phyloP scores from a whole-genome alignment of 2,888 invertebrate genomes.

The Himalopsyche kuldschensis region DNA sequence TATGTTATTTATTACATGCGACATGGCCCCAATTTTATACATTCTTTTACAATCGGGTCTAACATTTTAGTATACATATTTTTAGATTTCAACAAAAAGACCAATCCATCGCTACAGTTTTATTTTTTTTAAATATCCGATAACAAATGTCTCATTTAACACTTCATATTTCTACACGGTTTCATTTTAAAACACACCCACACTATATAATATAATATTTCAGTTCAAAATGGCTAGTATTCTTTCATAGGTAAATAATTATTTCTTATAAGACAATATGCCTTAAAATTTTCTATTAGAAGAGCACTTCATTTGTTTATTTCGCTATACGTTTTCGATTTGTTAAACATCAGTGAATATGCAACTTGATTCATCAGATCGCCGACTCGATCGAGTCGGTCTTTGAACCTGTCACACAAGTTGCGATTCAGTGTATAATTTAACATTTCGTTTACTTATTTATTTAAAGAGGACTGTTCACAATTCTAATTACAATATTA shows the following conservation, averaged over 20 bases:
- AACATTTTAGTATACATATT: slow-evolving; percentile 15
- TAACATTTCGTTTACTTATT: not conserved
- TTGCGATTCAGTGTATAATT: not conserved
- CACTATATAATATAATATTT: slow-evolving; percentile 1
- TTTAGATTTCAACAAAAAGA: slow-evolving; percentile 5
- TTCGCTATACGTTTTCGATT: slow-evolving; percentile 12
- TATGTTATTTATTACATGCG: not conserved
- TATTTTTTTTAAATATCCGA: not conserved
- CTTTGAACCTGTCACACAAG: not conserved
- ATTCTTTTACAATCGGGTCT: not conserved
- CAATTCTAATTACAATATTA: not conserved
- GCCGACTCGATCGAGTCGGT: too few species aligned
- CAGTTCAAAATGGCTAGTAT: slow-evolving; percentile 16
- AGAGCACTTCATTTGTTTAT: slow-evolving; percentile 37
- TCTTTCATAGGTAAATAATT: slow-evolving; percentile 17
- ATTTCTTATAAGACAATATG: slow-evolving; percentile 33
- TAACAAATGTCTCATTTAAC: not conserved
- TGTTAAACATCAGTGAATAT: slow-evolving; percentile 22
- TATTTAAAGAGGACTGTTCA: not conserved
- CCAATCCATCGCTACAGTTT: slow-evolving; percentile 13
- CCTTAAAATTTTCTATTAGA: slow-evolving; percentile 32
- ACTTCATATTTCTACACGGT: not conserved
- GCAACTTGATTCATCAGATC: not conserved
- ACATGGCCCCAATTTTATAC: not conserved
- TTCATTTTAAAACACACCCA: slow-evolving; percentile 3